These are phyloP conservation scores for Drosophila serrata DNA, from an alignment of 1,140 invertebrate genomes.

Conservation along the genomic window DNA sequence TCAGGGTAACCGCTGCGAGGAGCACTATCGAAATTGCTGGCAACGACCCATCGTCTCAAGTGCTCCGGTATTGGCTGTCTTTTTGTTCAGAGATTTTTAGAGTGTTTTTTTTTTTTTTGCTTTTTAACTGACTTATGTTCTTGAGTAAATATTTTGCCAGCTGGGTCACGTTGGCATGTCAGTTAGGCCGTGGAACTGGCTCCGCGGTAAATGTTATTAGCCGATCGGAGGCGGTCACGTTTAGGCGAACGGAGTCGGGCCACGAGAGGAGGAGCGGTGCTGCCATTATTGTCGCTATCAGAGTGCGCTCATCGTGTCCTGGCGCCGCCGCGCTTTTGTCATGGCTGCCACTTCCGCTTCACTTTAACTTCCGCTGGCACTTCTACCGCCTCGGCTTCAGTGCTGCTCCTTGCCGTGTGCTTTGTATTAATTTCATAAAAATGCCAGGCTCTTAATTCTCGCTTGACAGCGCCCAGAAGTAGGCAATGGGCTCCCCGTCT, in stretches of 20 bases:
- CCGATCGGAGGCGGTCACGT: conserved; percentile 50
- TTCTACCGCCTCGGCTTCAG: conserved; percentile 8
- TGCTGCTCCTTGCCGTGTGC: conserved; percentile 40
- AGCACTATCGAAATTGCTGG: conserved; percentile 10
- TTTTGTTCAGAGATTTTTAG: conserved; percentile 3
- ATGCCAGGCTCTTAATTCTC: conserved; percentile 73
- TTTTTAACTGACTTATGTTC: background rate
- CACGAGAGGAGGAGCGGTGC: conserved; percentile 19
- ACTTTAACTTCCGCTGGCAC: conserved; percentile 13
- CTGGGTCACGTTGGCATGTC: conserved; percentile 77
- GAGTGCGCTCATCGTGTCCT: conserved; percentile 62
- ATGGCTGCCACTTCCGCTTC: conserved; percentile 43
- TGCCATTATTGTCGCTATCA: conserved; percentile 52
- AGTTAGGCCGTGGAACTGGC: conserved; percentile 50
- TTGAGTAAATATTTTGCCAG: conserved; percentile 33
- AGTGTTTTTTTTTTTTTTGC: background rate
- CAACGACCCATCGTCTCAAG: conserved; percentile 44
- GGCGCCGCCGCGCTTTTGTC: conserved; percentile 49
- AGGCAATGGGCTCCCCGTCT: conserved; percentile 66
- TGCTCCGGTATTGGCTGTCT: background rate
- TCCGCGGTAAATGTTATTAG: conserved; percentile 68
- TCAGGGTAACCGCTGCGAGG: conserved; percentile 42
- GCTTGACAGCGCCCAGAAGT: conserved; percentile 65
- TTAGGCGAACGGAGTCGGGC: conserved; percentile 42
- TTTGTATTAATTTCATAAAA: conserved; percentile 84